Conservation (phyloP, 2,797 vertebrate species). For the Periophthalmus magnuspinnatus region DNA sequence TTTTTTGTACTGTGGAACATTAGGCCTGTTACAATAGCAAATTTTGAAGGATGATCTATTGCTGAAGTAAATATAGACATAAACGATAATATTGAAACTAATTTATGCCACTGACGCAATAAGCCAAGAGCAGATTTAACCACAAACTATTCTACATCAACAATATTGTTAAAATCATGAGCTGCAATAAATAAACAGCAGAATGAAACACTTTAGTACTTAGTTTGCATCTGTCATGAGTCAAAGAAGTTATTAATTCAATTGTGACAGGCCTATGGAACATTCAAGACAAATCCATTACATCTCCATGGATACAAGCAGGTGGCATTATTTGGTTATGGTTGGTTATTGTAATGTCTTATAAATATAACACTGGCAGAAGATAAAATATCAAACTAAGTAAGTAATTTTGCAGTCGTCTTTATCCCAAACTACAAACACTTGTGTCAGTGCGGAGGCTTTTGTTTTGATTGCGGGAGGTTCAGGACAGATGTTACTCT, state of each 20-base stretch:
- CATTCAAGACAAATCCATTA: neutral
- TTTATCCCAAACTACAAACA: constrained; percentile 26
- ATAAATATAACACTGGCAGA: neutral
- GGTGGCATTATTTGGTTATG: neutral
- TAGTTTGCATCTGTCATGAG: no score
- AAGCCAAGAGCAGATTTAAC: no score
- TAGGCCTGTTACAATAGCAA: neutral
- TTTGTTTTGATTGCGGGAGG: constrained; percentile 43
- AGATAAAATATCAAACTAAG: neutral
- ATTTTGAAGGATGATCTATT: no score
- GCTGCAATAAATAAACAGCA: no score
- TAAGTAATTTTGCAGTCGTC: constrained; percentile 13
- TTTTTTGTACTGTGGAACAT: neutral
- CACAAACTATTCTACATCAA: no score
- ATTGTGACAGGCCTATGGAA: neutral
- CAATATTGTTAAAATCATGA: no score
- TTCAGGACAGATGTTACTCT: constrained; percentile 48
- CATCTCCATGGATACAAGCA: no score
- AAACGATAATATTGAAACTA: no score
- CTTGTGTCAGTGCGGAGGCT: constrained; percentile 15
- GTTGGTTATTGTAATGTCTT: neutral
- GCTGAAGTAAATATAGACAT: no score
- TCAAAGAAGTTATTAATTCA: no score
- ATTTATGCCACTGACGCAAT: no score
- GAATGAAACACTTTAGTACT: no score